Percentiles rank a stretch among this genome's conserved stretches.
Conservation (phyloP, 2,888 invertebrate genomes). For the Machimus rusticus region DNA sequence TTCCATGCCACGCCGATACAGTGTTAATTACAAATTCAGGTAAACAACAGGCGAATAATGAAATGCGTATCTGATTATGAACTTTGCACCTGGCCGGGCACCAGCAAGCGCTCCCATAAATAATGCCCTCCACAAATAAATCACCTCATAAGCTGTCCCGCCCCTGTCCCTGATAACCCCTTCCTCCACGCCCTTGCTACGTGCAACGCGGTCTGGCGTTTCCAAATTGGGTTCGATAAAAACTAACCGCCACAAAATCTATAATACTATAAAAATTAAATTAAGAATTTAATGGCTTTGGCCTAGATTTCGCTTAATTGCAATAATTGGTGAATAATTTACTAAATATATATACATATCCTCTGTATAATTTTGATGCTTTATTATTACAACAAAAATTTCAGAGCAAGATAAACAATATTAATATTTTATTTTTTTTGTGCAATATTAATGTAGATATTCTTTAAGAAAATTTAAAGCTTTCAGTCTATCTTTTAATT, state of each 20-base stretch:
- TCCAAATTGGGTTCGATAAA: not conserved
- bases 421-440: too few relatives aligned
- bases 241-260: not conserved
- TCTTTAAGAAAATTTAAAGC: too few relatives aligned
- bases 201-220: not conserved
- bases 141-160: not conserved
- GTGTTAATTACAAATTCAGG: not conserved
- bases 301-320: too few relatives aligned
- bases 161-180: not conserved
- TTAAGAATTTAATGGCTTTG: too few relatives aligned
- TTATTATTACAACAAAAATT: too few relatives aligned
- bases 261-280: too few relatives aligned
- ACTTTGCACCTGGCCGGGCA: not conserved
- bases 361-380: too few relatives aligned
- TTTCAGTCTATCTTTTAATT: too few relatives aligned
- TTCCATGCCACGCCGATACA: not conserved
- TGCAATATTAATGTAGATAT: too few relatives aligned
- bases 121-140: not conserved
- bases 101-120: not conserved
- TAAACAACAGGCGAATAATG: not conserved
- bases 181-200: not conserved
- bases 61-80: conserved; percentile 11
- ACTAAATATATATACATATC: too few relatives aligned
- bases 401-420: too few relatives aligned
- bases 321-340: too few relatives aligned